phyloP scores from a whole-genome alignment of 2,888 invertebrate genomes.

The Lepidocyrtoides sp. region DNA sequence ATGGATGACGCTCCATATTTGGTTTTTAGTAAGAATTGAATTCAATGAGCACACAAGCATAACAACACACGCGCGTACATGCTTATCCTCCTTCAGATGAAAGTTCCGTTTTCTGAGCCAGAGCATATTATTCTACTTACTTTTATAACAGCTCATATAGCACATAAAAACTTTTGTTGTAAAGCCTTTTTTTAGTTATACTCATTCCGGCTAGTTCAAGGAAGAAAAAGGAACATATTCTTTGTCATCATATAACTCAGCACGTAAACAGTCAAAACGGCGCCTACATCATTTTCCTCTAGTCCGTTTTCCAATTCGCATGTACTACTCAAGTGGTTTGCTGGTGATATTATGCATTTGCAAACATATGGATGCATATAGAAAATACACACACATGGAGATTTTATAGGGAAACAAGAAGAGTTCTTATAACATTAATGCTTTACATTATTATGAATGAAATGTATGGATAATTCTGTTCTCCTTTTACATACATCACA shows the following conservation, averaged over 20 bases:
- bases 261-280: constrained; percentile 58
- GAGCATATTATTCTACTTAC: neutral
- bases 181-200: constrained; percentile 36
- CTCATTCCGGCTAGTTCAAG: constrained; percentile 49
- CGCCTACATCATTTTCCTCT: constrained; percentile 49
- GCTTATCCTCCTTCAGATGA: neutral
- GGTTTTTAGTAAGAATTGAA: constrained; percentile 6
- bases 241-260: constrained; percentile 56
- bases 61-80: neutral
- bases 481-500: neutral
- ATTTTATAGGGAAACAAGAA: neutral
- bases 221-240: constrained; percentile 11
- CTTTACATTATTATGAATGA: constrained; percentile 30
- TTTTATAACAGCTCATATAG: neutral
- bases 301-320: constrained; percentile 33
- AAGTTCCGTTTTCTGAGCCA: neutral
- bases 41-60: constrained; percentile 22
- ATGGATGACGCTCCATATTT: neutral
- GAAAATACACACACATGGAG: neutral
- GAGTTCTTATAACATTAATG: neutral
- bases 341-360: neutral
- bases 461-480: constrained; percentile 34
- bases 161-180: neutral
- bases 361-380: neutral
- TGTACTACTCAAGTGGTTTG: neutral